Percentiles rank a stretch among this genome's conserved stretches.
Evolutionary conservation across 2,797 vertebrate genomes (phyloP).

Genomic region (Spinibarbus caldwelli): DNA sequence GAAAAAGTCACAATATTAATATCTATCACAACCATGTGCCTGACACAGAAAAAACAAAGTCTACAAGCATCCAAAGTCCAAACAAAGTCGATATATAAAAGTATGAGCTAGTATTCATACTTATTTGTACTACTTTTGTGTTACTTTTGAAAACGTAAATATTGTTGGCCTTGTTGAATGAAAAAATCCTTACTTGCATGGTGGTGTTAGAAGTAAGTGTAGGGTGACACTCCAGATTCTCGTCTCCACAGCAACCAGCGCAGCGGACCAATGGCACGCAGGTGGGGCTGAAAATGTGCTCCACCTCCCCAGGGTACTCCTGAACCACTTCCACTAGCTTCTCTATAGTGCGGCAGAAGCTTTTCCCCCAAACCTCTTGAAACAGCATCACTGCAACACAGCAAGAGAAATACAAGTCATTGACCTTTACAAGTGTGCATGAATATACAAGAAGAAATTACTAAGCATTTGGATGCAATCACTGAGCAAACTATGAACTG

Average conservation of each 20-base stretch:
- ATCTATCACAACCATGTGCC: neutral
- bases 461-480: neutral
- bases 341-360: conserved; percentile 92
- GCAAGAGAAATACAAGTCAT: conserved; percentile 32
- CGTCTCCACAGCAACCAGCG: conserved; percentile 91
- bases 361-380: conserved; percentile 91
- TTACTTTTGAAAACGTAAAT: neutral
- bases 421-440: neutral
- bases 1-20: conserved; percentile 52
- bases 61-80: no score
- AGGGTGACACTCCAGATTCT: conserved; percentile 87
- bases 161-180: neutral
- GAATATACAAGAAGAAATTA: neutral
- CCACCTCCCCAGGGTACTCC: conserved; percentile 89
- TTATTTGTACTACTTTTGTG: neutral
- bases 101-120: neutral
- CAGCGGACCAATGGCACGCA: conserved; percentile 91
- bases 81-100: neutral
- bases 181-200: conserved; percentile 85
- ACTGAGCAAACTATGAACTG: neutral
- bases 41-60: conserved; percentile 4
- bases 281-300: conserved; percentile 91
- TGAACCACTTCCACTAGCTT: conserved; percentile 88
- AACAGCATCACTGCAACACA: conserved; percentile 84
- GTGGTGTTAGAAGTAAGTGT: conserved; percentile 84